Evolutionary conservation across 2,888 invertebrate species (phyloP).

Genomic region (Venustoraphidia nigricollis): DNA sequence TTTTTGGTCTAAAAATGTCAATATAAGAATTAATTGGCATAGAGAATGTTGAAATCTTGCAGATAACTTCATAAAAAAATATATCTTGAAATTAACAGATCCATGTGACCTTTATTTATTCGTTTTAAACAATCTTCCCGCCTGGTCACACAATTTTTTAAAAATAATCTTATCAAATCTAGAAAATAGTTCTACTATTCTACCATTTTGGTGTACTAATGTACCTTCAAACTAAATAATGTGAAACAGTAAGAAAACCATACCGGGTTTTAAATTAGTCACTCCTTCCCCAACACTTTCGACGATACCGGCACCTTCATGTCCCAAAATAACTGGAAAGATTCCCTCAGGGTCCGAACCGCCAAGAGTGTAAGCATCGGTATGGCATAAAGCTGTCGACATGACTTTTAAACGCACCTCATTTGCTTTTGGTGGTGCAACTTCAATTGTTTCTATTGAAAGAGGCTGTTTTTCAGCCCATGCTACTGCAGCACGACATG

Average conservation of each 20-base stretch:
- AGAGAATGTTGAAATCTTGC: background rate
- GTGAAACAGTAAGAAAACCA: constrained; percentile 4
- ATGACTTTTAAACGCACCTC: constrained; percentile 76
- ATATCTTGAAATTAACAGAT: too few relatives aligned
- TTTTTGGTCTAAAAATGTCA: too few relatives aligned
- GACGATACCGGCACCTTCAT: constrained; percentile 94
- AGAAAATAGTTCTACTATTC: too few relatives aligned
- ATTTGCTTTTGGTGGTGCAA: constrained; percentile 83
- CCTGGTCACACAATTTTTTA: too few relatives aligned
- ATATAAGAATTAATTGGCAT: too few relatives aligned
- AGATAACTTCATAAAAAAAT: background rate
- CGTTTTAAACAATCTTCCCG: too few relatives aligned
- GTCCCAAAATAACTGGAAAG: constrained; percentile 88
- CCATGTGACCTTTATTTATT: too few relatives aligned
- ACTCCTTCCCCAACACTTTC: constrained; percentile 92
- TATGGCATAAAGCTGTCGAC: constrained; percentile 80
- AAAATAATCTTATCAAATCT: too few relatives aligned
- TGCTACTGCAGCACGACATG: constrained; percentile 89
- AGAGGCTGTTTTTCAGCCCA: constrained; percentile 89
- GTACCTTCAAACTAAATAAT: background rate
- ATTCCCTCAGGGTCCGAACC: constrained; percentile 83
- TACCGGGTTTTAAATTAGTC: constrained; percentile 65
- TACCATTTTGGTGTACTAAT: too few relatives aligned
- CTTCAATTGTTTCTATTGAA: constrained; percentile 80
- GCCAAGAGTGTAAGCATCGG: constrained; percentile 78